These are phyloP conservation scores for Nicator chloris DNA, from an alignment of 2,113 vertebrate genomes.

Conservation along the genomic window DNA sequence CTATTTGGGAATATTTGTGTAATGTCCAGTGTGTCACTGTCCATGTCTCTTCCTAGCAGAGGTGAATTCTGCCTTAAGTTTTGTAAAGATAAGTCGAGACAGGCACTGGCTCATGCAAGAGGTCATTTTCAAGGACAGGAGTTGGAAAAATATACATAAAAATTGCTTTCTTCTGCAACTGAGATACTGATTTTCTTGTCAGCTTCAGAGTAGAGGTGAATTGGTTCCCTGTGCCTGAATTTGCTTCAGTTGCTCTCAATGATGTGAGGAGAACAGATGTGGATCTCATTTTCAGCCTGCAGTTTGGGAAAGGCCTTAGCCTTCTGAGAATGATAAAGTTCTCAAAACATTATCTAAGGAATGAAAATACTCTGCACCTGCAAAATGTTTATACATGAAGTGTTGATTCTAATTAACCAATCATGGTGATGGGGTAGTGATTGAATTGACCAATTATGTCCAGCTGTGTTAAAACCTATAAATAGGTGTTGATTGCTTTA, in stretches of 20 bases:
- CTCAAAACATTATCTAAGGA: no score
- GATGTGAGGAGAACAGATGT: neutral
- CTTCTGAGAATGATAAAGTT: no score
- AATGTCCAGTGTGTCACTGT: neutral
- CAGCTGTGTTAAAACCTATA: no score
- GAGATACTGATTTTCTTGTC: neutral
- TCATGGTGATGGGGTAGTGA: no score
- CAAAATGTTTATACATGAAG: no score
- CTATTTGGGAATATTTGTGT: neutral
- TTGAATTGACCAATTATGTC: no score
- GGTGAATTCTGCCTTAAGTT: neutral
- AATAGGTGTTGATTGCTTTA: no score
- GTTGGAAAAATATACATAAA: neutral
- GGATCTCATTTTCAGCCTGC: no score
- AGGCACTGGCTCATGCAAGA: neutral
- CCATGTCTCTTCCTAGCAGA: neutral
- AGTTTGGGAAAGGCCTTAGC: no score
- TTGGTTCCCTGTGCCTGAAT: neutral
- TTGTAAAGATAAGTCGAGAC: neutral
- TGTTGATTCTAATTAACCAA: no score
- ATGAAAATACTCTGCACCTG: no score
- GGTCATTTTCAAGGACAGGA: neutral
- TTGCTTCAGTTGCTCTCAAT: neutral
- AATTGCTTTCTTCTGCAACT: neutral
- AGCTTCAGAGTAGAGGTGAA: neutral